Percentiles rank a stretch among this genome's conserved stretches.
Evolutionary conservation across 2,797 vertebrate species (phyloP).

Genomic region (Muscicapa comitata): DNA sequence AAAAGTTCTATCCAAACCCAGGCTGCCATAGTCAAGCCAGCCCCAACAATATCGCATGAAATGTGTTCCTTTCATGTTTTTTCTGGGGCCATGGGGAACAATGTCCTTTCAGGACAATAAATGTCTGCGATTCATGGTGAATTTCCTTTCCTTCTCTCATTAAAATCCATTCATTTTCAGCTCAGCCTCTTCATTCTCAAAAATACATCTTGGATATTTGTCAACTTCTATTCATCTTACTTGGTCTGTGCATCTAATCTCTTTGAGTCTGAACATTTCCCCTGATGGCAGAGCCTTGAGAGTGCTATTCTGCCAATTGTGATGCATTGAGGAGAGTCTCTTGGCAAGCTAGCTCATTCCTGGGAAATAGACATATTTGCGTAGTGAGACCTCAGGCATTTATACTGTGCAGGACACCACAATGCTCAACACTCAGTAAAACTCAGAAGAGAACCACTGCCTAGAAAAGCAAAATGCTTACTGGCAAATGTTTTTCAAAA

Average conservation of each 20-base stretch:
- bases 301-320: not conserved
- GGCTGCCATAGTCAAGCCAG: not conserved
- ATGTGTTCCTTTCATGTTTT: not conserved
- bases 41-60: not conserved
- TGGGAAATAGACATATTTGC: not conserved
- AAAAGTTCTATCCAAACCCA: not conserved
- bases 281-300: not conserved
- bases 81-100: not conserved
- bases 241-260: constrained; percentile 24
- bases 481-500: not conserved
- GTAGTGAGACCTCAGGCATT: not conserved
- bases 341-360: constrained; percentile 2
- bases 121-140: not conserved
- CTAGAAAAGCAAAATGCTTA: not conserved
- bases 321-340: not conserved
- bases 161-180: constrained; percentile 48
- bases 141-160: constrained; percentile 25
- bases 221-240: constrained; percentile 29
- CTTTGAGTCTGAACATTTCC: not conserved
- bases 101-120: not conserved
- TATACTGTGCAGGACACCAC: not conserved
- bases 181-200: constrained; percentile 21
- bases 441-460: not conserved
- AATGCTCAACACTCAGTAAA: not conserved
- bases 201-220: constrained; percentile 41